phyloP scores from a whole-genome alignment of 2,888 invertebrate genomes.

The Melinaea menophilus region DNA sequence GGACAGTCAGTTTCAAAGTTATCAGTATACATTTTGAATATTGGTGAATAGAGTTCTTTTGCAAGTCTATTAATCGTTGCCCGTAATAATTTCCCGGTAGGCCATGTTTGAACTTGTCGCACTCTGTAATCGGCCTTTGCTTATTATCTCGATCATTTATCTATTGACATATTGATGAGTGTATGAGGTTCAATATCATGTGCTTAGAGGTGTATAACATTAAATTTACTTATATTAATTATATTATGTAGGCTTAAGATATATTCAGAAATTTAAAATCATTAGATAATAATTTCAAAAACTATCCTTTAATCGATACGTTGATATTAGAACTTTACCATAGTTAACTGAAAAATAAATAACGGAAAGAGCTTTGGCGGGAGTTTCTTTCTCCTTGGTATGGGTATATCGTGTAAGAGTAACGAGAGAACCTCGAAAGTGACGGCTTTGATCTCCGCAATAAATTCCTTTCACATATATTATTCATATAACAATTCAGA shows the following conservation, averaged over 20 bases:
- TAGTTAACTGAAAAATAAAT: conserved; percentile 29
- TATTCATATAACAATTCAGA: conserved; percentile 5
- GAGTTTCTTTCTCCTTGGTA: conserved; percentile 31
- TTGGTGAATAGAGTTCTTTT: conserved; percentile 12
- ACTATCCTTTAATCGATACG: conserved; percentile 35
- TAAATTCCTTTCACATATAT: conserved; percentile 16
- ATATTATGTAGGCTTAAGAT: no score
- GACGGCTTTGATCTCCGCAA: conserved; percentile 22
- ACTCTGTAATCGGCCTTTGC: conserved; percentile 37
- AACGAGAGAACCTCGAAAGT: conserved; percentile 35
- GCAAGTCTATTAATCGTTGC: conserved; percentile 46
- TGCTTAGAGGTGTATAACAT: no score
- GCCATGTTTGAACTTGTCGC: conserved; percentile 41
- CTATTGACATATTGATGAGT: conserved; percentile 2
- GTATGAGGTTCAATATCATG: background rate
- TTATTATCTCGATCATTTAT: conserved; percentile 7
- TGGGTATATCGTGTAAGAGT: conserved; percentile 28
- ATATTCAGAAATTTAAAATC: no score
- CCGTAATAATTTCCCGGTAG: conserved; percentile 46
- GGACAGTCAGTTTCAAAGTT: no score
- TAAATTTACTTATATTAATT: no score
- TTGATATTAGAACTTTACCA: conserved; percentile 29
- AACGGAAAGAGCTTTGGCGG: conserved; percentile 34
- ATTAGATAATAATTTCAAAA: no score
- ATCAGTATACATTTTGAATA: no score